Conservation (phyloP, 2,888 invertebrate genomes). For the Crematogaster levior region DNA sequence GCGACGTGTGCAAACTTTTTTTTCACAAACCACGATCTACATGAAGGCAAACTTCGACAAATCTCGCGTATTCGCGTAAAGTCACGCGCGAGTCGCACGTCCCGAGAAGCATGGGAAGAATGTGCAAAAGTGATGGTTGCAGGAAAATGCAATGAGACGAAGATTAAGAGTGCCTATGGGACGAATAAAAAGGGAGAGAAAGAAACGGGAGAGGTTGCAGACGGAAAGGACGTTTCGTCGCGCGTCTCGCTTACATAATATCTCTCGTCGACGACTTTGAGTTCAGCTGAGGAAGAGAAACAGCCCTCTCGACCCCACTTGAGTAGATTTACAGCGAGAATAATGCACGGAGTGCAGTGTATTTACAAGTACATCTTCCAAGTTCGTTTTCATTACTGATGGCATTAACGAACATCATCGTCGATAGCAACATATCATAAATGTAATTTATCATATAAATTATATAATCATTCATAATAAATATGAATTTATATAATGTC, state of each 20-base stretch:
- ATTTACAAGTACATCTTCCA: neutral
- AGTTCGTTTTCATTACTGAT: neutral
- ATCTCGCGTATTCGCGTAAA: slow-evolving; percentile 14
- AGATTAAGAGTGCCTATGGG: slow-evolving; percentile 49
- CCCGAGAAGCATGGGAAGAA: slow-evolving; percentile 17
- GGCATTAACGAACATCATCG: slow-evolving; percentile 12
- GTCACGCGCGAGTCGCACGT: slow-evolving; percentile 36
- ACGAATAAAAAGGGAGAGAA: slow-evolving; percentile 46
- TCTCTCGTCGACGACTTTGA: slow-evolving; percentile 30
- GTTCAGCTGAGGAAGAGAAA: slow-evolving; percentile 4
- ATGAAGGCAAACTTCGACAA: slow-evolving; percentile 16
- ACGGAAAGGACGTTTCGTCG: slow-evolving; percentile 36
- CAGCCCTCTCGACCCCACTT: slow-evolving; percentile 4
- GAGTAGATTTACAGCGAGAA: slow-evolving; percentile 27
- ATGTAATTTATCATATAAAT: neutral
- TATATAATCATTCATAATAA: too few relatives aligned
- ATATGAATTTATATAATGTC: neutral
- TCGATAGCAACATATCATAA: neutral
- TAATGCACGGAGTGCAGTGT: slow-evolving; percentile 15
- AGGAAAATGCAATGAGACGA: slow-evolving; percentile 40
- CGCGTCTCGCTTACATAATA: slow-evolving; percentile 39
- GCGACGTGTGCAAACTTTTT: slow-evolving; percentile 2
- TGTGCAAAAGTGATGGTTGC: slow-evolving; percentile 10
- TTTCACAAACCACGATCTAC: neutral
- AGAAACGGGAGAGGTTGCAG: slow-evolving; percentile 27